Conservation (phyloP, 2,888 invertebrate genomes). For the Pheosia gnoma region DNA sequence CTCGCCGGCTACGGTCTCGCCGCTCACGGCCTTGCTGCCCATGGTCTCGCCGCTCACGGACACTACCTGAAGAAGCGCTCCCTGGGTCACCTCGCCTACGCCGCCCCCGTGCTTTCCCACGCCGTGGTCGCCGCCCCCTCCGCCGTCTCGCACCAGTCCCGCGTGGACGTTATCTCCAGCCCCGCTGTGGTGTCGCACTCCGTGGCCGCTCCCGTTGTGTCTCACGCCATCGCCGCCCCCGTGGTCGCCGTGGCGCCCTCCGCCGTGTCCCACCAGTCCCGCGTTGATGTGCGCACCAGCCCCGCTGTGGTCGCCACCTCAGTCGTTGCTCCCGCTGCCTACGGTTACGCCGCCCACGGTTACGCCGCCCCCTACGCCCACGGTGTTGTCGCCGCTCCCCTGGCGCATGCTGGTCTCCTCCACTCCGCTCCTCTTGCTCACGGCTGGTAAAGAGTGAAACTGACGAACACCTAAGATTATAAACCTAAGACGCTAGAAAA, state of each 20-base stretch:
- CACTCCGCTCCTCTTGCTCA: constrained; percentile 57
- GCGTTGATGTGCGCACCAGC: constrained; percentile 63
- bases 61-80: constrained; percentile 63
- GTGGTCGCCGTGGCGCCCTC: constrained; percentile 62
- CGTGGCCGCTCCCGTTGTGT: constrained; percentile 49
- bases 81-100: constrained; percentile 52
- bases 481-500: constrained; percentile 47
- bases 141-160: constrained; percentile 79
- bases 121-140: constrained; percentile 55
- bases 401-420: constrained; percentile 32
- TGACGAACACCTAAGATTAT: constrained; percentile 62
- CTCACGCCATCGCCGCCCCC: constrained; percentile 54
- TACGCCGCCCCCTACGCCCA: constrained; percentile 42
- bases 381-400: constrained; percentile 44
- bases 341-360: constrained; percentile 12
- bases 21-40: constrained; percentile 33
- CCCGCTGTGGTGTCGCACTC: constrained; percentile 56
- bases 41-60: constrained; percentile 43
- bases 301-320: constrained; percentile 53
- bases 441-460: constrained; percentile 70
- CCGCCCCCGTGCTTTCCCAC: constrained; percentile 46
- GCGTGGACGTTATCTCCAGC: constrained; percentile 40
- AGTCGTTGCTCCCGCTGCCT: constrained; percentile 38
- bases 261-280: constrained; percentile 81
- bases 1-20: constrained; percentile 43